Evolutionary conservation across 2,888 invertebrate genomes (phyloP).

Genomic region (Lypha dubia): DNA sequence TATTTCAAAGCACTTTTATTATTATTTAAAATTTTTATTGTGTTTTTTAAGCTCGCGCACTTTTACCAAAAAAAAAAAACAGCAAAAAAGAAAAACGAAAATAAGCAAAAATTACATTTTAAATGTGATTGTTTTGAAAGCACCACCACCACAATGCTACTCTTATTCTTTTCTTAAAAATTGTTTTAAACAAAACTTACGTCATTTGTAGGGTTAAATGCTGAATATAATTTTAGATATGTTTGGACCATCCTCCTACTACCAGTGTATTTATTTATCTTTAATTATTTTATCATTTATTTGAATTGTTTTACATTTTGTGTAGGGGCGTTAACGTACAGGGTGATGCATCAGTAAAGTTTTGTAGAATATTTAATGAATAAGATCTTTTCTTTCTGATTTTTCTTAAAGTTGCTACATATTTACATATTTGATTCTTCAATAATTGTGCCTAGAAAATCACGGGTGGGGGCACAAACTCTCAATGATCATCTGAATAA

Average conservation of each 20-base stretch:
- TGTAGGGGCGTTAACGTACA: constrained; percentile 58
- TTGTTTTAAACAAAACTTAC: constrained; percentile 21
- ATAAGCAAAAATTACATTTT: constrained; percentile 14
- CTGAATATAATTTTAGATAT: neutral
- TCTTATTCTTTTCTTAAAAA: neutral
- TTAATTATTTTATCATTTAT: constrained; percentile 25
- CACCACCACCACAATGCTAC: neutral
- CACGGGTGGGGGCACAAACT: too few relatives aligned
- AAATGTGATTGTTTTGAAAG: constrained; percentile 50
- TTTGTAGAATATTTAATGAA: too few relatives aligned
- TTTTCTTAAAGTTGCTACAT: too few relatives aligned
- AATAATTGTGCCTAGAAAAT: too few relatives aligned
- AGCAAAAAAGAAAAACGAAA: neutral
- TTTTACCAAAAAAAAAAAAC: constrained; percentile 22
- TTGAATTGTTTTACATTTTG: constrained; percentile 29
- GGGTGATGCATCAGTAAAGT: too few relatives aligned
- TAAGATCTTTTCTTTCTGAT: too few relatives aligned
- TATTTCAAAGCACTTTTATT: constrained; percentile 1
- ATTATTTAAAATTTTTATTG: neutral
- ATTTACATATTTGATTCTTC: too few relatives aligned
- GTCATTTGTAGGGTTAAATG: constrained; percentile 18
- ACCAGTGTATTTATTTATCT: constrained; percentile 5
- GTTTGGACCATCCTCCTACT: constrained; percentile 37
- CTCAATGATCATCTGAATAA: too few relatives aligned
- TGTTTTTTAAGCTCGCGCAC: constrained; percentile 24